Conservation (phyloP, 2,113 vertebrate genomes). For the Macquaria ambigua region DNA sequence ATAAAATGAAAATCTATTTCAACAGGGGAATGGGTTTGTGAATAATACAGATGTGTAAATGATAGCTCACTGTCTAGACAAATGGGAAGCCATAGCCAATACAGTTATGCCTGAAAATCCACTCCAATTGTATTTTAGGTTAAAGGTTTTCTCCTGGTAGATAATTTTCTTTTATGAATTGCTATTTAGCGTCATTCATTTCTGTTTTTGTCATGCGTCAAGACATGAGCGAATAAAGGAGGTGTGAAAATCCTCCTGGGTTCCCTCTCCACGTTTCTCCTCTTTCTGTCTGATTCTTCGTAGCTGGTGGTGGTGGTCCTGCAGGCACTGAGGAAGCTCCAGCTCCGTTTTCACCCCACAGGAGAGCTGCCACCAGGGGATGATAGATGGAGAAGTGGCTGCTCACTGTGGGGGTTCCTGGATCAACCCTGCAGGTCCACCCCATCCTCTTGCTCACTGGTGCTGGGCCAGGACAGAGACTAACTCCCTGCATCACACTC, state of each 20-base stretch:
- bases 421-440: constrained; percentile 12
- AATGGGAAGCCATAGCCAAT: constrained; percentile 6
- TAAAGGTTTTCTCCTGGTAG: neutral
- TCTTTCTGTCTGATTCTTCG: neutral
- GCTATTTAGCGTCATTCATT: neutral
- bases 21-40: neutral
- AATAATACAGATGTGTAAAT: constrained; percentile 15
- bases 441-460: neutral
- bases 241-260: no score
- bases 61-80: constrained; percentile 14
- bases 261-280: neutral
- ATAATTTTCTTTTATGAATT: neutral
- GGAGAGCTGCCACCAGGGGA: constrained; percentile 23
- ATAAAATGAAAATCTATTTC: constrained; percentile 31
- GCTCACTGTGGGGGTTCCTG: constrained; percentile 10
- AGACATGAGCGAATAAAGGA: neutral
- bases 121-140: neutral
- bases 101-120: neutral
- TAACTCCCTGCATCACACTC: neutral
- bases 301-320: constrained; percentile 3
- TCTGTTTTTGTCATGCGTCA: neutral
- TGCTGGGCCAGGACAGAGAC: constrained; percentile 30
- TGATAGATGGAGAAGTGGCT: constrained; percentile 23
- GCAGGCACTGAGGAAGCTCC: neutral
- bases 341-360: constrained; percentile 18